Base-by-base conservation (phyloP, 2,113 vertebrate species). In the Podocnemis expansa region DNA sequence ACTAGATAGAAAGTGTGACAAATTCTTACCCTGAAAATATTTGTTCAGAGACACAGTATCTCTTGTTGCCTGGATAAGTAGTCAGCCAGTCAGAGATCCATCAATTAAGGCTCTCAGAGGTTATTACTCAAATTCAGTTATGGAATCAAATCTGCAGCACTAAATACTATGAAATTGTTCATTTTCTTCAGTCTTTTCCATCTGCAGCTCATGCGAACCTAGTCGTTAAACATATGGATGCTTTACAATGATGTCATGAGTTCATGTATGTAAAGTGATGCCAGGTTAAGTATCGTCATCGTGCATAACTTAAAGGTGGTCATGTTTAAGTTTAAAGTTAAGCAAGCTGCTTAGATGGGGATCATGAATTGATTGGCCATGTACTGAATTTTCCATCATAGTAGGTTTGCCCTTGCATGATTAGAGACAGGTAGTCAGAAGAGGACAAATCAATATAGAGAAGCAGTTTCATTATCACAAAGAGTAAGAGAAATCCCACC, bases 381-480 rank as follows among this genome's bases (percentile, higher is more conserved):
- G 38, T 93, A 94, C 89, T 94, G 3, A 81, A 96, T 97, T 97
- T 96, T 96, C 87, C 80, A 76, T 92, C 2, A 0, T 73, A 93
- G 88, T 94, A 93, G 63, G 81, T 56, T 51, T 90, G 17, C 73
- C 16, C 25, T 97, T 93, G 52, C 21, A 63, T 85, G 89, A 95
- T 97, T 92, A 95, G 96, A 96, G 19, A 94, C 87, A 97, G 54
- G 93, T 95, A 80, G 82, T 79, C 16, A 88, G 70, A 86, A 88
- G 4, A 92, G 21, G 96, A 93, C 82, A 49, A 96, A 89, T 88
- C 43, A 88, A 88, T 75, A 70, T 6, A 81, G 56, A 93, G 73
- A 11, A 67, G 58, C 90, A 80, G 91, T 87, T 14, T 2, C 79
- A 22, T 84, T 91, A 88, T 80, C 45, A 70, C 34, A 78, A 22